A percentile compares a stretch with the other conserved stretches of the same genome.
These are phyloP conservation scores for Pemphredon lugubris DNA, from an alignment of 2,888 invertebrate genomes.

Conservation along the genomic window DNA sequence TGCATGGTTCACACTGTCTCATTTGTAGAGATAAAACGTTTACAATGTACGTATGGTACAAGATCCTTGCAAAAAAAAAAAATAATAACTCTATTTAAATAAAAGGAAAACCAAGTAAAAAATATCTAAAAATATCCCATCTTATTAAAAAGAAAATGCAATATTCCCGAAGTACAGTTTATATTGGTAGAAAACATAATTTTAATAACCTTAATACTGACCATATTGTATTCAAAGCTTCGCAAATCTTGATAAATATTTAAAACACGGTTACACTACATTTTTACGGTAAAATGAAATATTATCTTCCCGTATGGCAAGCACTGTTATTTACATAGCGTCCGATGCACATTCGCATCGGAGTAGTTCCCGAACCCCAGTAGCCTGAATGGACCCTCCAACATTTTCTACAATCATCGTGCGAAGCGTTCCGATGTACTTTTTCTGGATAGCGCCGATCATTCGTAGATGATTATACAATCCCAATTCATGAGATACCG, in stretches of 20 bases:
- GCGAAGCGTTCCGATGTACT: not conserved
- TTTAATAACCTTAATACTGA: conserved; percentile 45
- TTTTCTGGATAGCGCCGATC: conserved; percentile 6
- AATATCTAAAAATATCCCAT: no score
- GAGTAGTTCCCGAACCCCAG: conserved; percentile 17
- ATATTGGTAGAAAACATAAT: conserved; percentile 10
- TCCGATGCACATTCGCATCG: conserved; percentile 12
- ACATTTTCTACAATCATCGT: conserved; percentile 19
- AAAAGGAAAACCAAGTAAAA: not conserved
- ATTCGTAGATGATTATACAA: no score
- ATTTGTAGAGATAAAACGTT: no score
- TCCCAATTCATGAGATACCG: conserved; percentile 13
- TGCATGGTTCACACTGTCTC: no score
- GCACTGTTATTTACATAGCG: conserved; percentile 19
- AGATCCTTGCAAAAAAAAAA: not conserved
- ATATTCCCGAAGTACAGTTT: no score
- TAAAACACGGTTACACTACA: conserved; percentile 11
- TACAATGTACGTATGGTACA: no score
- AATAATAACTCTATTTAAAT: not conserved
- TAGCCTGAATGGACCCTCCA: conserved; percentile 13
- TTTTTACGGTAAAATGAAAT: conserved; percentile 26
- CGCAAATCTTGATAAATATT: conserved; percentile 34
- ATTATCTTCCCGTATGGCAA: conserved; percentile 17
- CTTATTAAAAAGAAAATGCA: no score
- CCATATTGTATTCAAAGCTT: conserved; percentile 56